phyloP scores from a whole-genome alignment of 2,888 invertebrate genomes.

The Cataglyphis albicans region DNA sequence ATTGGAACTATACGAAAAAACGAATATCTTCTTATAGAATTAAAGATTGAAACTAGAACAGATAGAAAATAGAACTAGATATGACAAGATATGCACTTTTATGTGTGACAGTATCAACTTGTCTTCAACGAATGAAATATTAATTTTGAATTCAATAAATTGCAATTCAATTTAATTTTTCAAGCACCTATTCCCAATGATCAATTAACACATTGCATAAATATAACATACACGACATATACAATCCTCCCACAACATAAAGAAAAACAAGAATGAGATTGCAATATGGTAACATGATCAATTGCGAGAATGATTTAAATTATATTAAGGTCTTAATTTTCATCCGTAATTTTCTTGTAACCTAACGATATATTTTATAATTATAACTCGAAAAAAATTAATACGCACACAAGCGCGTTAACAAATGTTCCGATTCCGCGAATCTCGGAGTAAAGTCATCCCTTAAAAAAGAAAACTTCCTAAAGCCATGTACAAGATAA shows the following conservation, averaged over 20 bases:
- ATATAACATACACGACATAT: constrained; percentile 27
- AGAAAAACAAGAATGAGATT: constrained; percentile 55
- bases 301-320: constrained; percentile 40
- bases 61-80: constrained; percentile 37
- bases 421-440: background rate
- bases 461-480: constrained; percentile 13
- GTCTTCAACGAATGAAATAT: background rate
- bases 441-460: constrained; percentile 6
- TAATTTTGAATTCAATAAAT: constrained; percentile 20
- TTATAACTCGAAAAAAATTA: constrained; percentile 20
- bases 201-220: constrained; percentile 32
- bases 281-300: constrained; percentile 69
- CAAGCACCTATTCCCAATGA: constrained; percentile 28
- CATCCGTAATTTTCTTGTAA: constrained; percentile 4
- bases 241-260: constrained; percentile 35
- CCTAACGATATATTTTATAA: constrained; percentile 11
- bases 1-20: constrained; percentile 16
- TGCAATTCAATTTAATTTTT: constrained; percentile 2
- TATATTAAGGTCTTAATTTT: constrained; percentile 49
- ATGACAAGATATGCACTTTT: constrained; percentile 21
- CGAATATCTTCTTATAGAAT: background rate
- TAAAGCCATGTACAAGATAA: constrained; percentile 40
- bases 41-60: background rate
- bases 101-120: background rate
- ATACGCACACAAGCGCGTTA: background rate